Percentiles rank a stretch among this genome's conserved stretches.
phyloP scores from a whole-genome alignment of 2,797 vertebrate genomes.

The Cyprinodon diabolis region DNA sequence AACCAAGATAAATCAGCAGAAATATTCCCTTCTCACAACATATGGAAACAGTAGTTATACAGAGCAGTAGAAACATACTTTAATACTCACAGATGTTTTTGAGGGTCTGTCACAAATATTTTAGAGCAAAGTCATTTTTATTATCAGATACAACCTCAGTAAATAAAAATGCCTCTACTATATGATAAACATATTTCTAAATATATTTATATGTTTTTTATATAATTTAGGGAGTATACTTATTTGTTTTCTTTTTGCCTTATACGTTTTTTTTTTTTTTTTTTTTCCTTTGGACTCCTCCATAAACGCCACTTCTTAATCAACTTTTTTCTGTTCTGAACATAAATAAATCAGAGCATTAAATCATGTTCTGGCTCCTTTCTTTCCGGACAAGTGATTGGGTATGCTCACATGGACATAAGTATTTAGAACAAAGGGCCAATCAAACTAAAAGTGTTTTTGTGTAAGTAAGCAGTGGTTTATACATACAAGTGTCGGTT shows the following conservation, averaged over 20 bases:
- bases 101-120: neutral
- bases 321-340: neutral
- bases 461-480: no score
- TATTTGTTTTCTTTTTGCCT: neutral
- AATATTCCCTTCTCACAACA: slow-evolving; percentile 6
- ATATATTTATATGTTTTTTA: no score
- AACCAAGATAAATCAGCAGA: slow-evolving; percentile 6
- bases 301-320: neutral
- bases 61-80: neutral
- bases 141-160: neutral
- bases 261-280: neutral
- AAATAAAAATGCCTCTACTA: neutral
- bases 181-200: neutral
- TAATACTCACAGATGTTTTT: neutral
- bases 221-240: no score
- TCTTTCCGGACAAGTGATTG: neutral
- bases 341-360: neutral
- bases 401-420: no score
- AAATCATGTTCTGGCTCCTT: neutral
- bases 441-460: no score
- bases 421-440: no score
- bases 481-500: no score
- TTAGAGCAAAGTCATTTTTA: neutral
- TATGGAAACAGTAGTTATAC: slow-evolving; percentile 4
- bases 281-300: neutral